Evolutionary conservation across 2,797 vertebrate genomes (phyloP), one percentile per base, ranked within the genome.

Genomic region (Enteromius anoplus): DNA sequence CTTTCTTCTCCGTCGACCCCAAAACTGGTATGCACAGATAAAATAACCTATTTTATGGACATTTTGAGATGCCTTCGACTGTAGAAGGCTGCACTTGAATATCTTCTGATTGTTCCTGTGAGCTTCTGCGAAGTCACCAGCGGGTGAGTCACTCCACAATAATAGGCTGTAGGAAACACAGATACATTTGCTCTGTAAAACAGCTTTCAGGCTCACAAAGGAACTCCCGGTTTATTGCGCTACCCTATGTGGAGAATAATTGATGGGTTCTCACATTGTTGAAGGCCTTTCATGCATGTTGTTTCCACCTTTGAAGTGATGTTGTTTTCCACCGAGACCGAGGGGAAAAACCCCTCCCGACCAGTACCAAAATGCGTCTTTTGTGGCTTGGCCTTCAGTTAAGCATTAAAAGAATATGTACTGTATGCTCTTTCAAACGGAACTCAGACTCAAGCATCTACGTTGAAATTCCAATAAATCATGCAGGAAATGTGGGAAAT

Each of bases 1-100:
- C 95, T 0, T 96, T 95, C 90, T 96, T 96, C 92, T 96, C 95
- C 84, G 95, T 96, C 87, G 96, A 96, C 91, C 95, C 96, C 10
- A 96, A 96, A 88, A 96, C 95, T 90, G 96, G 96, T 96, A 94
- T 92, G 78, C 26, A 68, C 49, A 78, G 37, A 69, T 60, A 23
- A 14, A 21, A 72, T 40, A 23, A 23, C 49, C 42, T 73, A 32
- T 37, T 42, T 62, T 45, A 49, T 72, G 26, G 69, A 42, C 15
- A 15, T 40, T 49, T 77, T 58, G 51, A 69, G 37, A 77, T 34
- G 62, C 32, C 17, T 68, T 75, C 7, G 32, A 75, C 17, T 75
- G 58, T 55, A 4, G 70, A 81, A 42, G 23, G n/a, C 53, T 71
- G 23, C 37, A 47, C 51, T 71, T 70, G 78, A 65, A 75, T 75